Base-by-base conservation (phyloP, 2,888 invertebrate genomes). In the Melanophora roralis region DNA sequence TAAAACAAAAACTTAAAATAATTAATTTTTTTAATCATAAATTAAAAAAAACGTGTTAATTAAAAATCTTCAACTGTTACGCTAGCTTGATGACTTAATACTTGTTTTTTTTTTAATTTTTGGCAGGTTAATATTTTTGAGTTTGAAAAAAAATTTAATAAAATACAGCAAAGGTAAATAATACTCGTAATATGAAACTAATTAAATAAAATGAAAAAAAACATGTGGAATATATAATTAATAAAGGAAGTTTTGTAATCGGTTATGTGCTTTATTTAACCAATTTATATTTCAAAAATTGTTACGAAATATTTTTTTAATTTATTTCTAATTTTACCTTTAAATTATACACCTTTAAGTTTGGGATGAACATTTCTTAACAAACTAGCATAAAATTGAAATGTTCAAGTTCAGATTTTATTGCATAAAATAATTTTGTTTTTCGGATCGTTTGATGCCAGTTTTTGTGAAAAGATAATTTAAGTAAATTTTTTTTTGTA, bases 321-420 rank as follows among this genome's bases (percentile, higher is more conserved):
- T 3, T 6, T 27, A 5, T 27, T 27, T 27, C 27, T 27, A 5
- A 6, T 27, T 27, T 27, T 27, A 5, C 6, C 6, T 27, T 27
- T 27, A 27, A 27, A 27, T 27, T 27, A 5, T 34, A 16, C 34
- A 57, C 3, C 27, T 5, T 47, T 38, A 57, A 49, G 38, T 38
- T 23, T 45, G n/a, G n/a, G 40, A 14, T 16, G 14, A 21, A 23
- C 59, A 36, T 11, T 16, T 11, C 12, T 38, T 11, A 6, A 23
- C 51, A 36, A 43, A 9, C 65, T 12, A 8, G 11, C 3, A 9
- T 19, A 19, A 8, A 1, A 40, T 1, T n/a, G 9, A 57, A 16
- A 16, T 51, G 3, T 65, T 65, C 60, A 72, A 72, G 60, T 76
- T 69, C 45, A 76, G 14, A 38, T 49, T 59, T 76, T 40, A 71